These are phyloP conservation scores for Sebastes jordani DNA, from an alignment of 2,797 vertebrate genomes.

Conservation along the genomic window DNA sequence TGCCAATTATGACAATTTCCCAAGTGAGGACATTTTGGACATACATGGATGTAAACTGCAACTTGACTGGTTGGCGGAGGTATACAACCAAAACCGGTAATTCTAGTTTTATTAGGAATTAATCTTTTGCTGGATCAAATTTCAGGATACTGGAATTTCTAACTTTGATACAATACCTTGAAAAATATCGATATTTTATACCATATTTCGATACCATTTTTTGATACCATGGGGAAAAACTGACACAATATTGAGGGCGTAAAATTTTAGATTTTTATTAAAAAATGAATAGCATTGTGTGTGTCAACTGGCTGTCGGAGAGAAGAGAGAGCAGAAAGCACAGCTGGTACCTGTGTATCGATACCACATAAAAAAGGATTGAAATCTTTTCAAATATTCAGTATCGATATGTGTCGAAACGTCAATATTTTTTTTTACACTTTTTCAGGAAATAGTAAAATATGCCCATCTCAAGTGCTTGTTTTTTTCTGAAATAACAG, in stretches of 20 bases:
- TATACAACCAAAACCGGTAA: rapidly evolving
- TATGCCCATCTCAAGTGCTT: not conserved
- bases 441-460: not conserved
- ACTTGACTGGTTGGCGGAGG: not conserved
- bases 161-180: not conserved
- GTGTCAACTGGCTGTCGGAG: not conserved
- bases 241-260: no score
- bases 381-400: not conserved
- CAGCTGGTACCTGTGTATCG: not conserved
- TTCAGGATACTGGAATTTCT: not conserved
- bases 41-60: not conserved
- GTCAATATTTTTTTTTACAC: not conserved
- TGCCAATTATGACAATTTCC: not conserved
- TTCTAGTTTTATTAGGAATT: not conserved
- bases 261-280: no score
- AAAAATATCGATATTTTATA: no score
- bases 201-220: no score
- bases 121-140: not conserved
- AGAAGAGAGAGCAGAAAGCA: not conserved
- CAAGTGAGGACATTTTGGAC: not conserved
- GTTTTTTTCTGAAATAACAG: not conserved
- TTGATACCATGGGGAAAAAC: no score
- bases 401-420: not conserved
- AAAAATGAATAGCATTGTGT: not conserved
- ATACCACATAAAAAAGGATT: not conserved